These are phyloP conservation scores for Goniozus legneri DNA, from an alignment of 1,140 invertebrate species.

Conservation along the genomic window DNA sequence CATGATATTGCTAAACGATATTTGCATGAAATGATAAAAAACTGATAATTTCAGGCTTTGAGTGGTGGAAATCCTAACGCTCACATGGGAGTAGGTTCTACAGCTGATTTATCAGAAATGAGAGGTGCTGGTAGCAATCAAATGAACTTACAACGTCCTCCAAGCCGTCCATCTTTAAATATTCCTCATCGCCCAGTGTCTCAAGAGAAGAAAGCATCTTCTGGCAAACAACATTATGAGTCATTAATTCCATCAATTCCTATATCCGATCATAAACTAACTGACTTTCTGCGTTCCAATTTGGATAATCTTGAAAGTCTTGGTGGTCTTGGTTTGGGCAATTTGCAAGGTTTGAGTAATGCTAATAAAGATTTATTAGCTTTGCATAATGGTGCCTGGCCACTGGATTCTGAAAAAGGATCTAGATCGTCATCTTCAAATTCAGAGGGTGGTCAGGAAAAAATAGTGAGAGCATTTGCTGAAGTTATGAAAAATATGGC, in stretches of 20 bases:
- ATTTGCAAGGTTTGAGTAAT: slow-evolving; percentile 41
- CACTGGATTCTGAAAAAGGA: slow-evolving; percentile 42
- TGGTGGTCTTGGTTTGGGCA: slow-evolving; percentile 46
- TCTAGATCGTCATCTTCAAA: slow-evolving; percentile 39
- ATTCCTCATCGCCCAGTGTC: slow-evolving; percentile 47
- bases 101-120: slow-evolving; percentile 42
- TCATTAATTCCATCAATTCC: slow-evolving; percentile 45
- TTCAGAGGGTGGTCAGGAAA: slow-evolving; percentile 65
- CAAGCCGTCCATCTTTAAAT: slow-evolving; percentile 50
- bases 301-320: slow-evolving; percentile 68
- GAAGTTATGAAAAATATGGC: slow-evolving; percentile 83
- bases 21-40: neutral
- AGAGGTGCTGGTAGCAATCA: slow-evolving; percentile 37
- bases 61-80: slow-evolving; percentile 37
- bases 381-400: slow-evolving; percentile 67
- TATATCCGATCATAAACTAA: slow-evolving; percentile 57
- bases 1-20: neutral
- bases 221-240: slow-evolving; percentile 45
- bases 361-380: slow-evolving; percentile 68
- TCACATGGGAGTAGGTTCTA: slow-evolving; percentile 36
- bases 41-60: slow-evolving; percentile 26
- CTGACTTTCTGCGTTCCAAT: slow-evolving; percentile 62
- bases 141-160: slow-evolving; percentile 48
- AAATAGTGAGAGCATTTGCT: slow-evolving; percentile 75
- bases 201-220: slow-evolving; percentile 42